Base-by-base conservation (phyloP, 37 sponge, comb jelly and placozoan genomes). In the Lycopodina hypogea region DNA sequence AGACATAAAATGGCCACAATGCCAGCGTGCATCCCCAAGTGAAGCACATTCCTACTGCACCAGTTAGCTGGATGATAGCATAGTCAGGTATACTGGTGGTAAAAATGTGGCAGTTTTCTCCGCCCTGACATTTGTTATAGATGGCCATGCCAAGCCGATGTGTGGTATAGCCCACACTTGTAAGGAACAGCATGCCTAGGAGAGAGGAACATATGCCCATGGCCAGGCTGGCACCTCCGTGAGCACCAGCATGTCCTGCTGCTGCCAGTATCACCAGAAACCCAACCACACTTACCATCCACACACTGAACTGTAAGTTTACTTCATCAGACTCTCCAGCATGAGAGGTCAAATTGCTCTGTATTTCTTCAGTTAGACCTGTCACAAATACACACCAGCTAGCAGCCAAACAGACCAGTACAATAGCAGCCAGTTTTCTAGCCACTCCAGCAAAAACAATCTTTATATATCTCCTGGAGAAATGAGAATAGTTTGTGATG, bases 391-490 rank as follows among this genome's bases (percentile, higher is more conserved):
- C 2, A 42, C 71, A 70, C 71, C 71, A 70, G 42, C 71, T 21
- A 42, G 19, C 35, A n/a, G 50, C 28, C 17, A 21, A 18, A 18
- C 40, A 26, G 2, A 70, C 24, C 18, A 70, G 42, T 6, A 70
- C 14, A 3, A 35, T 11, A 41, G 35, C 28, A 40, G 48, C 22
- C 35, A 70, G 19, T 41, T 35, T 41, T 2, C 71, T 9, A 70
- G 71, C 71, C 40, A 70, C 24, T 70, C 71, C 71, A 42, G 71
- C 48, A 40, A 70, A 70, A 1, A 42, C 2, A 6, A 23, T 60
- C 4, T 60, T 60, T 26, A 4, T 4, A 4, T 21, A 2, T 3
- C 4, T 7, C 18, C 37, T 66, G 26, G 37, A 28, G 19, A 36
- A 3, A 26, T 6, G 26, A 18, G 59, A 19, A 58, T 8, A 19